Conservation (phyloP, 2,113 vertebrate species). For the Callithrix jacchus region DNA sequence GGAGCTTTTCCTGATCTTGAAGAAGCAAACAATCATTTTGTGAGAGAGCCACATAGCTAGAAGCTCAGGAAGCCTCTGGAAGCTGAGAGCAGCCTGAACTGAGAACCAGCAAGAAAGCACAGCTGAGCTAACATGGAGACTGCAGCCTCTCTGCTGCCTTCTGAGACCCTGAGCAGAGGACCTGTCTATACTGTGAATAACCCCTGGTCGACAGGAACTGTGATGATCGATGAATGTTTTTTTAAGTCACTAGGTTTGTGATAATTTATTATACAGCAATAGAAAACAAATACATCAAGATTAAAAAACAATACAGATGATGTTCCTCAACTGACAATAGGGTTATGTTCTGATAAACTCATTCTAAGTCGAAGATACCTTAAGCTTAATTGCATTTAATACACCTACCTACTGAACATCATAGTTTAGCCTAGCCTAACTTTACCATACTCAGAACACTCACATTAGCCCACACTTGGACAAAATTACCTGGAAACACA, state of each 20-base stretch:
- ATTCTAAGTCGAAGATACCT: neutral
- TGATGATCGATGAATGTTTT: neutral
- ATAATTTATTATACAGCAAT: neutral
- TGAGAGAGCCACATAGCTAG: neutral
- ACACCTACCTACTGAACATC: neutral
- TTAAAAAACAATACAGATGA: neutral
- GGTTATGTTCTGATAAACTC: neutral
- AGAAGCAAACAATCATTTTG: neutral
- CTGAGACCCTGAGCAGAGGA: neutral
- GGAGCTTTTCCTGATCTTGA: neutral
- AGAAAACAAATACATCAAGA: neutral
- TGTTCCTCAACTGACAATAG: neutral
- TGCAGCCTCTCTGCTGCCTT: neutral
- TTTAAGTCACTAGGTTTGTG: neutral
- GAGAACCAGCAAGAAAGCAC: neutral
- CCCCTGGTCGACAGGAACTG: neutral
- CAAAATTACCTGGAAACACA: neutral
- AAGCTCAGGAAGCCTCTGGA: neutral
- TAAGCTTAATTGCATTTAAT: neutral
- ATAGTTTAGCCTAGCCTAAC: neutral
- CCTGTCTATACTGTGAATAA: neutral
- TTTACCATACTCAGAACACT: neutral
- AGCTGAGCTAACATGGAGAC: neutral
- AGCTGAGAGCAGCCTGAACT: neutral
- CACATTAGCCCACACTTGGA: neutral